Base-by-base conservation (phyloP, 2,113 vertebrate genomes). In the Mobula hypostoma region DNA sequence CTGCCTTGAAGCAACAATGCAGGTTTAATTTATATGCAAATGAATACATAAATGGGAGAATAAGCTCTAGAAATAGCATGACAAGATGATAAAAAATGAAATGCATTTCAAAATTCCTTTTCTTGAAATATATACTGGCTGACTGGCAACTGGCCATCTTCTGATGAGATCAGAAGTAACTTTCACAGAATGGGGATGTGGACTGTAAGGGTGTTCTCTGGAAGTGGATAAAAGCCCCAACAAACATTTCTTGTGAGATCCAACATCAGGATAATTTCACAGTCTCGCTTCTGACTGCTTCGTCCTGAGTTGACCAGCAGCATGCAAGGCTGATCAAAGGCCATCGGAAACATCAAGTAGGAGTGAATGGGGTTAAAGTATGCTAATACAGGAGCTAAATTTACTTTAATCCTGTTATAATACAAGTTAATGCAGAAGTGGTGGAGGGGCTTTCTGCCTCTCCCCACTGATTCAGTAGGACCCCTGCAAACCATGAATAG, bases 11-110 rank as follows among this genome's bases (percentile, higher is more conserved):
- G 98, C 98, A 97, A 98, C 97, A 98, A 98, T 98, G 98, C 98
- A 97, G 97, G 97, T 98, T 99, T 99, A 99, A 99, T 99, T 99
- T 99, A 98, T 98, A 99, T 99, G 98, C 98, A 99, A 99, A 99
- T 99, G 96, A 97, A 97, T 97, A 98, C 97, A 98, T 98, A 99
- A 97, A 97, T 98, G 98, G 96, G 96, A 97, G 97, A 97, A 97
- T 98, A 98, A 97, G 97, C 77, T 78, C 97, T 97, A 97, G 98
- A 98, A 98, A 98, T 98, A 97, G 97, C 95, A 95, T 97, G 97
- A 96, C 96, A 96, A 97, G 96, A 96, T 95, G 95, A 95, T 96
- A 94, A 96, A 96, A 94, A 15, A 94, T 82, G 29, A 83, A 58
- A 36, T 32, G 58, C 68, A 76, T 70, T 92, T 78, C 56, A 24